Conservation (phyloP, 2,113 vertebrate genomes). For the Sturnus vulgaris region DNA sequence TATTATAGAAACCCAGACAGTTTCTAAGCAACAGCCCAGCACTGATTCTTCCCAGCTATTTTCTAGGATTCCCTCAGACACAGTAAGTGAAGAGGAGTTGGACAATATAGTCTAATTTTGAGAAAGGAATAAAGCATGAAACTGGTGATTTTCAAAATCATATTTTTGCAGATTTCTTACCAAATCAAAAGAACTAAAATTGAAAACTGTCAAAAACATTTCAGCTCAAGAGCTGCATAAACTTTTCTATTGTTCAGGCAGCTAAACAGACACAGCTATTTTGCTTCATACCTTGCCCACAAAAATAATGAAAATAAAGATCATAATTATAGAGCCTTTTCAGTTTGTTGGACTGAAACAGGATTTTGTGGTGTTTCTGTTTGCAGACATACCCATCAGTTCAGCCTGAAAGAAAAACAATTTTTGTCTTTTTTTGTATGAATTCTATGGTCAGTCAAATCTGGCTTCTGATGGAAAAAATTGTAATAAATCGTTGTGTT, state of each 20-base stretch:
- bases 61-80: conserved; percentile 60
- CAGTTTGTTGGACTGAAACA: conserved; percentile 11
- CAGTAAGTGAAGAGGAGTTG: conserved; percentile 54
- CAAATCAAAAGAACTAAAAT: conserved; percentile 68
- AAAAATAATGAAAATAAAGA: conserved; percentile 44
- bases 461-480: not conserved
- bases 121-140: conserved; percentile 64
- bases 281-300: conserved; percentile 59
- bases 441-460: not conserved
- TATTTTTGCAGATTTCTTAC: conserved; percentile 70
- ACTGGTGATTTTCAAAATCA: conserved; percentile 67
- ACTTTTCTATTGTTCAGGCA: conserved; percentile 67
- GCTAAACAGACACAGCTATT: conserved; percentile 64
- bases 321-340: conserved; percentile 18
- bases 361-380: conserved; percentile 41
- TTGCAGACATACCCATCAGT: conserved; percentile 23
- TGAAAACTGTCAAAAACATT: conserved; percentile 71
- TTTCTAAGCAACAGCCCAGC: conserved; percentile 68
- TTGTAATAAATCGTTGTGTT: not conserved
- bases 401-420: conserved; percentile 22
- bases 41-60: conserved; percentile 44
- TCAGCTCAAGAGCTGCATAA: conserved; percentile 63
- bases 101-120: conserved; percentile 61
- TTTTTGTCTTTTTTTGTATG: not conserved
- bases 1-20: conserved; percentile 56